Percentiles rank a stretch among this genome's conserved stretches.
Conservation (phyloP, 2,888 invertebrate species). For the Cylloceria caligata region DNA sequence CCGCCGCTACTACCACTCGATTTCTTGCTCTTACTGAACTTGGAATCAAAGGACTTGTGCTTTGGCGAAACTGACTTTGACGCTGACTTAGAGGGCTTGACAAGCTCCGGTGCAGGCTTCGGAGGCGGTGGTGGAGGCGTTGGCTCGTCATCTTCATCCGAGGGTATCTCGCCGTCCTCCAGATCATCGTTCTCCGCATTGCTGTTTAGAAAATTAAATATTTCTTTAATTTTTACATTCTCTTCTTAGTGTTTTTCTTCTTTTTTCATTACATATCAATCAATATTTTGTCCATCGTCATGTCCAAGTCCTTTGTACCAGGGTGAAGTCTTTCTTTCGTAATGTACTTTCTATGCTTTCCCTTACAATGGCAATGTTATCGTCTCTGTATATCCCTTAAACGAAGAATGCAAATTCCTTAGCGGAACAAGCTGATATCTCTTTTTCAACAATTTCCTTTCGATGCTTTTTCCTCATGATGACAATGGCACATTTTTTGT, state of each 20-base stretch:
- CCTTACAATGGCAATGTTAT: too few relatives aligned
- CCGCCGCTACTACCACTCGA: constrained; percentile 62
- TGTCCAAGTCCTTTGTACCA: background rate
- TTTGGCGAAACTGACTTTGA: constrained; percentile 82
- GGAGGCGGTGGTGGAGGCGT: constrained; percentile 85
- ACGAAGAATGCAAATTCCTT: too few relatives aligned
- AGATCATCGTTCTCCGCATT: constrained; percentile 87
- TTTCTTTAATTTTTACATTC: constrained; percentile 3
- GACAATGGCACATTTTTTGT: too few relatives aligned
- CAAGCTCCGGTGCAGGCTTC: constrained; percentile 79
- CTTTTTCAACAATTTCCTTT: too few relatives aligned
- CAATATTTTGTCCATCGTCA: background rate
- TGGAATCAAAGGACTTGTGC: constrained; percentile 79
- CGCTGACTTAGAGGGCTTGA: constrained; percentile 73
- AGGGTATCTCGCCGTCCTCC: constrained; percentile 95
- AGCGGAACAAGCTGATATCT: too few relatives aligned
- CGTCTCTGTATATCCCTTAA: too few relatives aligned
- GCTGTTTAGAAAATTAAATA: constrained; percentile 66
- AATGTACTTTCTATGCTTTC: too few relatives aligned
- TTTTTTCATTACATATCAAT: constrained; percentile 10
- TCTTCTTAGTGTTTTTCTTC: too few relatives aligned
- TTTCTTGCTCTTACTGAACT: constrained; percentile 79
- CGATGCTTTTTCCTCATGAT: too few relatives aligned
- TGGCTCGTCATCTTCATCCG: constrained; percentile 87
- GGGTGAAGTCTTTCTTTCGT: too few relatives aligned